Conservation (phyloP, 2,113 vertebrate species). For the Entomyzon cyanotis region DNA sequence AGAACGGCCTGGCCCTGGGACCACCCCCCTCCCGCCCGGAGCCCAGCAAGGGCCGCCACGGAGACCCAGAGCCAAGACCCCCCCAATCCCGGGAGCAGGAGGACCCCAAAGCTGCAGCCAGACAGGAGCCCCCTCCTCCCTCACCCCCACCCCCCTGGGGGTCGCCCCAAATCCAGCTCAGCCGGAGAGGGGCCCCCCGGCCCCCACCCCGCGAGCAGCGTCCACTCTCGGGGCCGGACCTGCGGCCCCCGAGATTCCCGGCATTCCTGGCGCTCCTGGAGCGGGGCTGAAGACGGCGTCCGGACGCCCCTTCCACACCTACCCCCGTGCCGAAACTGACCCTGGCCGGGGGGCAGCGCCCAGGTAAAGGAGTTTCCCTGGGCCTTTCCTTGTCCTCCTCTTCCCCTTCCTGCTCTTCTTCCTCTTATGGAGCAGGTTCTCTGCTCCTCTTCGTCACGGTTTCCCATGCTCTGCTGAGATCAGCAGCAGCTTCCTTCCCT, state of each 20-base stretch:
- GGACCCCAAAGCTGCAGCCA: no score
- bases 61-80: no score
- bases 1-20: no score
- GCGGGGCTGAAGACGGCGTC: slow-evolving; percentile 76
- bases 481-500: background rate
- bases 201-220: no score
- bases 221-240: no score
- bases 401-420: background rate
- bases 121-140: no score
- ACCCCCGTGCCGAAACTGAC: slow-evolving; percentile 87
- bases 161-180: no score
- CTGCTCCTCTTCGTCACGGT: background rate
- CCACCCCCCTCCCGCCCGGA: no score
- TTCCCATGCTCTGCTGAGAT: accelerated
- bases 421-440: accelerated
- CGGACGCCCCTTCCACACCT: slow-evolving; percentile 90
- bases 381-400: background rate
- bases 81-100: no score
- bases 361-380: slow-evolving; percentile 74
- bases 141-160: no score
- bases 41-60: no score
- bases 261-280: slow-evolving; percentile 19
- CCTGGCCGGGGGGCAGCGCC: slow-evolving; percentile 71
- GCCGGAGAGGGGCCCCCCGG: no score
- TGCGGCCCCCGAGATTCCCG: slow-evolving; percentile 39